Evolutionary conservation across 2,888 invertebrate species (phyloP).

Genomic region (Phortica magna): DNA sequence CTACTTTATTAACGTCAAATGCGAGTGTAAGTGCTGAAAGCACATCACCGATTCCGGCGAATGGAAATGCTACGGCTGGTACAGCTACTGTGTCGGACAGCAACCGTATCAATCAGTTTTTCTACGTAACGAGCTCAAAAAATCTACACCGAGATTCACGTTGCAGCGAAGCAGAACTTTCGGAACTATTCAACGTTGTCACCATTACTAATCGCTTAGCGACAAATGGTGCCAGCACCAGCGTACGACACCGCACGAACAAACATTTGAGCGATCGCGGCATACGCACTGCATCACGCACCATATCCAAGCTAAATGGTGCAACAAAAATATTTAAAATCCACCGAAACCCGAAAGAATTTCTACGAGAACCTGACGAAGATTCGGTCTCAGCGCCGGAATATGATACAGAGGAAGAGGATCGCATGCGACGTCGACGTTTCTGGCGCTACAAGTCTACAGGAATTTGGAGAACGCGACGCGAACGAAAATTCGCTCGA

Average conservation of each 20-base stretch:
- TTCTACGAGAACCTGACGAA: slow-evolving; percentile 72
- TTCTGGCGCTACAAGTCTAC: slow-evolving; percentile 62
- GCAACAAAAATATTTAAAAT: slow-evolving; percentile 71
- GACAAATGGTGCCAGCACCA: slow-evolving; percentile 40
- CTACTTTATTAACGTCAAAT: slow-evolving; percentile 70
- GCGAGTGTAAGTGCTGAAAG: slow-evolving; percentile 30
- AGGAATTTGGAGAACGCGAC: slow-evolving; percentile 51
- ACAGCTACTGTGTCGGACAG: slow-evolving; percentile 52
- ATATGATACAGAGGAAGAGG: slow-evolving; percentile 70
- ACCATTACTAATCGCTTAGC: slow-evolving; percentile 68
- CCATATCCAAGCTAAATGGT: slow-evolving; percentile 67
- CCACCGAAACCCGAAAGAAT: slow-evolving; percentile 72
- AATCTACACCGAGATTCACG: slow-evolving; percentile 70
- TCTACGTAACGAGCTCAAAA: slow-evolving; percentile 63
- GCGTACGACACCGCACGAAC: slow-evolving; percentile 48
- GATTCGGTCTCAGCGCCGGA: slow-evolving; percentile 74
- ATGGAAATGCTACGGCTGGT: slow-evolving; percentile 43
- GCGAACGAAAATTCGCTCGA: slow-evolving; percentile 64
- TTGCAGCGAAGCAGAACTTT: slow-evolving; percentile 71
- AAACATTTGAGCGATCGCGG: slow-evolving; percentile 65
- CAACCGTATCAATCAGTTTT: slow-evolving; percentile 65
- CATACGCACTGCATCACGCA: slow-evolving; percentile 67
- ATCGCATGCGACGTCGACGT: slow-evolving; percentile 68
- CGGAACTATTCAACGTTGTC: slow-evolving; percentile 73
- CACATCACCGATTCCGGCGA: slow-evolving; percentile 55